These are phyloP conservation scores for Cryptotermes secundus DNA, from an alignment of 1,140 invertebrate genomes.

Conservation along the genomic window DNA sequence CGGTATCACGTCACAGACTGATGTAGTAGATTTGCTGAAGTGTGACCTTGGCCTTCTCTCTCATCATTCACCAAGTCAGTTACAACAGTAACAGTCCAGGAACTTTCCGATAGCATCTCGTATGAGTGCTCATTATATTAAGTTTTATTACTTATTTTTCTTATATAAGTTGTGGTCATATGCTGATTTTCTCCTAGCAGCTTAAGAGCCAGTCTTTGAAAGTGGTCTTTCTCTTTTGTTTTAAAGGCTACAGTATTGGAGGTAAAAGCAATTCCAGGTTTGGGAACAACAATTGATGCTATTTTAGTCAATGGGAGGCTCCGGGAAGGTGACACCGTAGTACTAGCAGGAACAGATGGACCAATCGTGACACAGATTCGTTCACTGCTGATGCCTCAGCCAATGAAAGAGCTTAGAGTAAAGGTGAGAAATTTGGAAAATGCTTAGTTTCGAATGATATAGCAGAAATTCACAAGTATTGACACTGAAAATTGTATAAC, in stretches of 20 bases:
- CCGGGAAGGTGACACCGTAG: conserved; percentile 89
- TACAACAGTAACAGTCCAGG: no score
- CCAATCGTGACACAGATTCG: conserved; percentile 97
- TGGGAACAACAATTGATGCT: conserved; percentile 98
- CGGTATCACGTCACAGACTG: no score
- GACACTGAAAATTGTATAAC: no score
- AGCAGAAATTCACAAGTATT: background rate
- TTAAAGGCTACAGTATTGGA: conserved; percentile 89
- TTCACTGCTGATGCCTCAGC: conserved; percentile 95
- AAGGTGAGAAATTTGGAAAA: conserved; percentile 63
- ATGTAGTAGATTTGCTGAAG: no score
- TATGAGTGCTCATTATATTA: no score
- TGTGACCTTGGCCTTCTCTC: no score
- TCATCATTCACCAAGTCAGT: no score
- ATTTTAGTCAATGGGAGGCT: conserved; percentile 96
- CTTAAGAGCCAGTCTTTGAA: background rate
- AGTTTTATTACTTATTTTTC: no score
- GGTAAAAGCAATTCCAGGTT: conserved; percentile 95
- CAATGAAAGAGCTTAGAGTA: conserved; percentile 95
- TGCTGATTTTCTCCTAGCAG: no score
- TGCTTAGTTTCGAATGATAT: background rate
- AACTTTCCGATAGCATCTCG: no score
- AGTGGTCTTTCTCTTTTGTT: background rate
- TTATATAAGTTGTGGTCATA: no score
- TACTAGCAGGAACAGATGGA: conserved; percentile 96